These are phyloP conservation scores for Prenolepis imparis DNA, from an alignment of 2,888 invertebrate genomes.

Conservation along the genomic window DNA sequence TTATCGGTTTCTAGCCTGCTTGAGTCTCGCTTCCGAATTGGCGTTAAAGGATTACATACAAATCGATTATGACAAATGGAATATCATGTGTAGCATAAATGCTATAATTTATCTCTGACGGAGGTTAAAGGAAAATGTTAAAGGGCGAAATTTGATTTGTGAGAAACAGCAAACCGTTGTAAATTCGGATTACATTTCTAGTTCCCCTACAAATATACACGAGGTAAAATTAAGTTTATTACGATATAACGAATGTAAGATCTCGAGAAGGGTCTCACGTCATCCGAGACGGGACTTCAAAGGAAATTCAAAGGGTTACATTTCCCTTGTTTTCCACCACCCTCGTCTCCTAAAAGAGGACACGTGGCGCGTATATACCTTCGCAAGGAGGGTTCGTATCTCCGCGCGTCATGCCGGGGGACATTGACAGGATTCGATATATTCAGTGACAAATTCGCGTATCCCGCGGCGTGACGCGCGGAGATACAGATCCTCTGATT, in stretches of 20 bases:
- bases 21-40: constrained; percentile 13
- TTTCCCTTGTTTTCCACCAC: neutral
- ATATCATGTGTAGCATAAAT: neutral
- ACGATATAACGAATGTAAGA: constrained; percentile 15
- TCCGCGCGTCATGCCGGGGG: constrained; percentile 37
- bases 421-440: constrained; percentile 47
- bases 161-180: neutral
- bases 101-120: neutral
- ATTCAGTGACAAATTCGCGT: constrained; percentile 38
- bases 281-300: constrained; percentile 41
- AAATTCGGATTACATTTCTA: neutral
- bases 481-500: constrained; percentile 65
- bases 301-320: constrained; percentile 44
- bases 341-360: neutral
- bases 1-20: neutral
- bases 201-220: neutral
- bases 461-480: constrained; percentile 41
- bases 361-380: constrained; percentile 33
- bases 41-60: neutral
- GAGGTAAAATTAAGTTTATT: constrained; percentile 26
- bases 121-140: neutral
- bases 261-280: neutral
- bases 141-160: neutral
- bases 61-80: neutral
- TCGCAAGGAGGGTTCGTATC: neutral